These are phyloP conservation scores for Rhizomys pruinosus DNA, from an alignment of 2,113 vertebrate genomes.

Conservation along the genomic window DNA sequence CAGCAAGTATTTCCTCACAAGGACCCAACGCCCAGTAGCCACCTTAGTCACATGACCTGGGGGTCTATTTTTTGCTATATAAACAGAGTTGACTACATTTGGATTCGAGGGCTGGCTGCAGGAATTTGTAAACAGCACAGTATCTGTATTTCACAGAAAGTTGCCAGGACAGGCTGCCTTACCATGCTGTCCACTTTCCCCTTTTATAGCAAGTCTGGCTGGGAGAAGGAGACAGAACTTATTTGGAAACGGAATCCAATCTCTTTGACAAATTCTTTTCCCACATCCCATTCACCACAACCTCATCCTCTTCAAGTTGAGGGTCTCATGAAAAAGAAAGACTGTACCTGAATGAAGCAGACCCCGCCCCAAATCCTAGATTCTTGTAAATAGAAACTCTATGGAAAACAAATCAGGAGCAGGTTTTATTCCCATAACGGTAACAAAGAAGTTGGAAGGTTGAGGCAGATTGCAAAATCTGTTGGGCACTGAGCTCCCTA, in stretches of 20 bases:
- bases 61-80: slow-evolving; percentile 75
- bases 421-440: slow-evolving; percentile 3
- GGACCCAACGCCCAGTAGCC: slow-evolving; percentile 19
- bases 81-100: slow-evolving; percentile 74
- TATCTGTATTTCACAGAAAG: slow-evolving; percentile 49
- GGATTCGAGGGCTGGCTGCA: slow-evolving; percentile 71
- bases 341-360: not conserved
- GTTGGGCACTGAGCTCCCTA: not conserved
- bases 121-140: slow-evolving; percentile 75
- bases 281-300: not conserved
- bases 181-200: slow-evolving; percentile 64
- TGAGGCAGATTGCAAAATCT: slow-evolving; percentile 13
- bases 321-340: slow-evolving; percentile 25
- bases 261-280: slow-evolving; percentile 49
- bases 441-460: slow-evolving; percentile 8
- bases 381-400: not conserved
- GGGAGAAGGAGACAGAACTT: slow-evolving; percentile 68
- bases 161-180: slow-evolving; percentile 61
- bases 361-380: not conserved
- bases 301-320: slow-evolving; percentile 30
- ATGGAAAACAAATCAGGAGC: not conserved
- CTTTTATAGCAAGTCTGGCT: slow-evolving; percentile 78
- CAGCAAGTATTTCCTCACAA: not conserved
- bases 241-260: slow-evolving; percentile 68
- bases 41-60: slow-evolving; percentile 64